These are phyloP conservation scores for Tetropium fuscum DNA, from an alignment of 2,888 invertebrate genomes.

Conservation along the genomic window DNA sequence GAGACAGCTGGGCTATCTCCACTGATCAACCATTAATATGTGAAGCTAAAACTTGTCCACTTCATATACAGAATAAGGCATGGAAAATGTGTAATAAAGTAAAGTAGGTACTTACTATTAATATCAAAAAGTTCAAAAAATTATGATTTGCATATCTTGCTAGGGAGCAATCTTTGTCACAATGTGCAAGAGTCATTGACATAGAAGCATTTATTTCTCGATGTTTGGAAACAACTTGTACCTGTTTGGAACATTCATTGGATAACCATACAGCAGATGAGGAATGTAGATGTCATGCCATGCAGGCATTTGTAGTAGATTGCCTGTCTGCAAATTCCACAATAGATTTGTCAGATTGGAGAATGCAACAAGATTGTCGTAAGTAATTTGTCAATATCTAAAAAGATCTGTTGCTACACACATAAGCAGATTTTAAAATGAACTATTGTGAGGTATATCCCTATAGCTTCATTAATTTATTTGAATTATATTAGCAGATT, in stretches of 20 bases:
- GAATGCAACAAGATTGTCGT: conserved; percentile 79
- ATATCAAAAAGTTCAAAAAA: neutral
- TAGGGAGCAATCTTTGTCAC: conserved; percentile 72
- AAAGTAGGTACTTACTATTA: conserved; percentile 41
- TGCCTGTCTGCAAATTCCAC: conserved; percentile 76
- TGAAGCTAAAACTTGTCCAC: conserved; percentile 72
- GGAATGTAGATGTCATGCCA: conserved; percentile 77
- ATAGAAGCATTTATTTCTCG: conserved; percentile 77
- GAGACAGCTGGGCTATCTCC: conserved; percentile 79
- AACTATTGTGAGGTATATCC: too few species aligned
- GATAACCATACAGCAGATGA: conserved; percentile 56
- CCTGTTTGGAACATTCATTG: conserved; percentile 73
- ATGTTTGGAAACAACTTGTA: conserved; percentile 82
- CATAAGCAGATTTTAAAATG: too few species aligned
- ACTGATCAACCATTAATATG: conserved; percentile 68
- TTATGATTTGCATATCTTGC: conserved; percentile 25
- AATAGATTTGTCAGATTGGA: conserved; percentile 78
- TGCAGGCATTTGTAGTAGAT: conserved; percentile 79
- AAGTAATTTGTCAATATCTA: conserved; percentile 55
- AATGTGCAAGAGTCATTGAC: conserved; percentile 74
- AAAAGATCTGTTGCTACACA: too few species aligned
- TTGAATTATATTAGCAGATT: too few species aligned
- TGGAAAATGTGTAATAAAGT: conserved; percentile 77
- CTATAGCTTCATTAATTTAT: too few species aligned
- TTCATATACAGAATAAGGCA: conserved; percentile 73